These are phyloP conservation scores for Murina feae DNA, from an alignment of 2,113 vertebrate species.

Conservation along the genomic window DNA sequence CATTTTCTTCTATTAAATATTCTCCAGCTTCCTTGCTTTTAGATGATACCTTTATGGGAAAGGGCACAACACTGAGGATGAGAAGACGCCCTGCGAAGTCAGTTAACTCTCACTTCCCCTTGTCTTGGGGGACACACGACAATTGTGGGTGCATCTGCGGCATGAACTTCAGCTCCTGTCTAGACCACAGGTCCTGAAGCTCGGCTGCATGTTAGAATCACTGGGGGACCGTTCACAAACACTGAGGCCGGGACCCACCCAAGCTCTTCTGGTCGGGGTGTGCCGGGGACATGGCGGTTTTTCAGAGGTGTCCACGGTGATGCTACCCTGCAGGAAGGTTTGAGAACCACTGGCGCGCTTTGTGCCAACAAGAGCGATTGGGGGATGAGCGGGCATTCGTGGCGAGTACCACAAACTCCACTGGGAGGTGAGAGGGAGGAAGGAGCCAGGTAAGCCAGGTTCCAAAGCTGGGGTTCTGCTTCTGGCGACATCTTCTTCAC, in stretches of 20 bases:
- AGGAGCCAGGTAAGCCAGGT: not conserved
- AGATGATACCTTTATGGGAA: not conserved
- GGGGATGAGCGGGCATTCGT: not conserved
- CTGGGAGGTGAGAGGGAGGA: not conserved
- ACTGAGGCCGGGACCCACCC: not conserved
- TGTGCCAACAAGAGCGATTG: not conserved
- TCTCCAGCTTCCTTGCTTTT: not conserved
- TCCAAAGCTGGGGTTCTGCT: not conserved
- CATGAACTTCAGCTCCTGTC: not conserved
- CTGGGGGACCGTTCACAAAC: not conserved
- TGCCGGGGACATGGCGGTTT: not conserved
- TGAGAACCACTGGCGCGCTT: not conserved
- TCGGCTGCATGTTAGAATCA: not conserved
- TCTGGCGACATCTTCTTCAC: not conserved
- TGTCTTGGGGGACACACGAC: not conserved
- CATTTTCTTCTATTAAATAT: constrained; percentile 28
- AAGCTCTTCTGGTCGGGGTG: not conserved
- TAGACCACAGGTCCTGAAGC: not conserved
- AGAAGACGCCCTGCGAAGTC: not conserved
- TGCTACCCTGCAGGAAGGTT: not conserved
- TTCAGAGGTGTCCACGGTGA: not conserved
- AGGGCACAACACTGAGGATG: not conserved
- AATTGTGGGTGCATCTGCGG: not conserved
- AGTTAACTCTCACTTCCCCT: not conserved
- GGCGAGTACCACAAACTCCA: not conserved